These are phyloP conservation scores for Apogon hyalosoma DNA, from an alignment of 2,797 vertebrate species.

Conservation along the genomic window DNA sequence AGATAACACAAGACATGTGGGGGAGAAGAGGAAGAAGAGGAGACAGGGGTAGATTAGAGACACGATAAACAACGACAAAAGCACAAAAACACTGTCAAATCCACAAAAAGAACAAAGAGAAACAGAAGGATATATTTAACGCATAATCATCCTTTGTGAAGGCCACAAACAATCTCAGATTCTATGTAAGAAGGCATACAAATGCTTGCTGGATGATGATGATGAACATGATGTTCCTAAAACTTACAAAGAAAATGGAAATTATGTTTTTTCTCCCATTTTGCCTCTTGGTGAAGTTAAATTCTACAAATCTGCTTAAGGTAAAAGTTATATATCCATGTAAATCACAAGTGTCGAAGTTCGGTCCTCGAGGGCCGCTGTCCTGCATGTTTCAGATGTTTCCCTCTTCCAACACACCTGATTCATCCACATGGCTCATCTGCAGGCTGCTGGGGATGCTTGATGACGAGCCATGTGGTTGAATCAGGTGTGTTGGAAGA, in stretches of 20 bases:
- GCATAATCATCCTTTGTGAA: constrained; percentile 46
- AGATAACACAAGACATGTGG: constrained; percentile 62
- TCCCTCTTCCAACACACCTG: too few relatives aligned
- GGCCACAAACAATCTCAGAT: constrained; percentile 47
- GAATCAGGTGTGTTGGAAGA: too few relatives aligned
- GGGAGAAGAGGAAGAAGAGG: constrained; percentile 33
- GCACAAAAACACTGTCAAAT: constrained; percentile 55
- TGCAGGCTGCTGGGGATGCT: too few relatives aligned
- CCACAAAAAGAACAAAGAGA: constrained; percentile 32
- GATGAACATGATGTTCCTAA: constrained; percentile 45
- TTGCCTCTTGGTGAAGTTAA: neutral
- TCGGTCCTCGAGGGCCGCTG: too few relatives aligned
- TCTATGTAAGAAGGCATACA: constrained; percentile 32
- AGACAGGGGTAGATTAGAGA: constrained; percentile 59
- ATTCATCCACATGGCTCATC: too few relatives aligned
- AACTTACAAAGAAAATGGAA: constrained; percentile 38
- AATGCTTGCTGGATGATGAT: constrained; percentile 12
- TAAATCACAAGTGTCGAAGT: too few relatives aligned
- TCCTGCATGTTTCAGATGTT: too few relatives aligned
- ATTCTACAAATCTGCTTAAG: constrained; percentile 9
- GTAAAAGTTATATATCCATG: neutral
- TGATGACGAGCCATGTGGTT: too few relatives aligned
- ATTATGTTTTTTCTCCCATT: constrained; percentile 22
- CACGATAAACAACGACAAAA: constrained; percentile 68
- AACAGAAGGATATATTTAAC: constrained; percentile 66